A percentile compares a stretch with the other conserved stretches of the same genome.
These are phyloP conservation scores for Idris sp. DNA, from an alignment of 1,140 invertebrate species.

Conservation along the genomic window DNA sequence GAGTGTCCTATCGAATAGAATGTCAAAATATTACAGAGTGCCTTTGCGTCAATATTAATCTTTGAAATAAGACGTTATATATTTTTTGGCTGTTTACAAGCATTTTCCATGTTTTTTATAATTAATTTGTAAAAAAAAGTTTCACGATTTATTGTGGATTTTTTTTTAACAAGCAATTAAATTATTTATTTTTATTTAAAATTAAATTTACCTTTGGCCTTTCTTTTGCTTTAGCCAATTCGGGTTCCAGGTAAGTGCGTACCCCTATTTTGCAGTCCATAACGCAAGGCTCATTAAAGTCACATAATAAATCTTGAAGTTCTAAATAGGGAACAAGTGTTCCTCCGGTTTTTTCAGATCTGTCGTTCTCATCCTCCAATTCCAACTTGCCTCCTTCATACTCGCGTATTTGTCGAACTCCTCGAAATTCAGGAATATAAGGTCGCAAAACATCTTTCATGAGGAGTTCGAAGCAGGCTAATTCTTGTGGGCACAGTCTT, in stretches of 20 bases:
- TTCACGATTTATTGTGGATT: no score
- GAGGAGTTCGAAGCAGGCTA: slow-evolving; percentile 89
- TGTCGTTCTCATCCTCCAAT: slow-evolving; percentile 24
- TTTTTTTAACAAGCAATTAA: no score
- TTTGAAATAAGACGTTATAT: slow-evolving; percentile 20
- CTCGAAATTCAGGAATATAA: slow-evolving; percentile 95
- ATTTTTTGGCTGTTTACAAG: no score
- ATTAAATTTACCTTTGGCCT: slow-evolving; percentile 87
- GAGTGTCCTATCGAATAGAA: slow-evolving; percentile 45
- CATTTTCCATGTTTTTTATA: no score
- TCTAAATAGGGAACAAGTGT: slow-evolving; percentile 84
- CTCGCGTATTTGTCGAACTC: slow-evolving; percentile 75
- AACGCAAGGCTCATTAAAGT: slow-evolving; percentile 93
- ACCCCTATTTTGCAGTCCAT: slow-evolving; percentile 99
- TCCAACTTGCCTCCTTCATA: slow-evolving; percentile 45
- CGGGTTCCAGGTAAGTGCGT: slow-evolving; percentile 95
- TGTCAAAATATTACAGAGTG: slow-evolving; percentile 40
- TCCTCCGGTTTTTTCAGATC: slow-evolving; percentile 43
- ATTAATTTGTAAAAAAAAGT: no score
- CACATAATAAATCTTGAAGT: slow-evolving; percentile 93
- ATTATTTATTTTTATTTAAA: no score
- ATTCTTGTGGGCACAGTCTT: slow-evolving; percentile 93
- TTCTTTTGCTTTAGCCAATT: slow-evolving; percentile 95
- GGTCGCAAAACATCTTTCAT: slow-evolving; percentile 92
- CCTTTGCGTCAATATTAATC: slow-evolving; percentile 34